Conservation (phyloP, 2,113 vertebrate species). For the Pithys albifrons region DNA sequence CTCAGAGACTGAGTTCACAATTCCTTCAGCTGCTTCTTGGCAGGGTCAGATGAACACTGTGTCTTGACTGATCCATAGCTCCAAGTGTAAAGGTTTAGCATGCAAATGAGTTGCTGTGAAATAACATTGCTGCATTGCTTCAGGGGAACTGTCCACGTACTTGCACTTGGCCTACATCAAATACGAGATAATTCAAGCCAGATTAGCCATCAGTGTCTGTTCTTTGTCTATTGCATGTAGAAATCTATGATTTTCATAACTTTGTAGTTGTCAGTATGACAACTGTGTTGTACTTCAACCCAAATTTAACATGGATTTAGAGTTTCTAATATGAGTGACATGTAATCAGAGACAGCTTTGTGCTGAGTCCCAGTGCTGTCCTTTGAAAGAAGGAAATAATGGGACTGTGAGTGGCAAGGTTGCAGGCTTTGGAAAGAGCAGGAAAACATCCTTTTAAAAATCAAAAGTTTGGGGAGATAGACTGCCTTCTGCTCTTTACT, state of each 20-base stretch:
- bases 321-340: neutral
- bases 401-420: neutral
- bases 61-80: neutral
- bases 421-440: neutral
- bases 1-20: neutral
- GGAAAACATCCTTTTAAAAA: neutral
- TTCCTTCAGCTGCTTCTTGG: neutral
- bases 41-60: neutral
- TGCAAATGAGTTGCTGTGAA: neutral
- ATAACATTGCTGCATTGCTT: neutral
- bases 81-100: neutral
- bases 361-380: neutral
- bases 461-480: rapidly evolving
- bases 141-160: neutral
- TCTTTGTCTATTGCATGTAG: neutral
- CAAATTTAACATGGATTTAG: neutral
- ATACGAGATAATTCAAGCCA: neutral
- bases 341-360: rapidly evolving
- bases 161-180: neutral
- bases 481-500: neutral
- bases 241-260: neutral
- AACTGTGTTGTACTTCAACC: neutral
- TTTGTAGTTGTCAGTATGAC: neutral
- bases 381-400: neutral
- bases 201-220: neutral